These are phyloP conservation scores for Psilopogon haemacephalus DNA, from an alignment of 2,113 vertebrate genomes.

Conservation along the genomic window DNA sequence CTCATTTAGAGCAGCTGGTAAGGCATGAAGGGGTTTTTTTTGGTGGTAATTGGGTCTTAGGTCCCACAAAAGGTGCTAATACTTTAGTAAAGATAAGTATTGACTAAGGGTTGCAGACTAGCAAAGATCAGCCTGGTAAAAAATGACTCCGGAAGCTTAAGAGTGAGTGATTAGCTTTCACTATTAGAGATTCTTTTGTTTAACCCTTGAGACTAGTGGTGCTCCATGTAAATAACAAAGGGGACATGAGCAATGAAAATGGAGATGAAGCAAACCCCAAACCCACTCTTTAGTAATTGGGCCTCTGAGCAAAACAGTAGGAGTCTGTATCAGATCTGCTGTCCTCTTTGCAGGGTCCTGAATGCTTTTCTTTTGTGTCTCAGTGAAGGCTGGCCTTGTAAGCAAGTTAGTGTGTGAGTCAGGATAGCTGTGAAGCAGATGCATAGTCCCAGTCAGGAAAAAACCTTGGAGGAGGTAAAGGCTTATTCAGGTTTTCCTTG, in stretches of 20 bases:
- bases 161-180: slow-evolving; percentile 3
- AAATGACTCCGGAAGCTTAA: not conserved
- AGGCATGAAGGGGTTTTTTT: slow-evolving; percentile 21
- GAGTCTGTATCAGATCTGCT: not conserved
- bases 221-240: slow-evolving; percentile 10
- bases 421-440: not conserved
- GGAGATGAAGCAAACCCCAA: slow-evolving; percentile 25
- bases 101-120: not conserved
- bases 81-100: not conserved
- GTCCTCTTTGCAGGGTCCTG: not conserved
- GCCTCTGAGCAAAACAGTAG: not conserved
- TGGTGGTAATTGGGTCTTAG: slow-evolving; percentile 10
- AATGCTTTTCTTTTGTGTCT: not conserved
- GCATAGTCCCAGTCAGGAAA: not conserved
- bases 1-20: slow-evolving; percentile 46
- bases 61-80: slow-evolving; percentile 55
- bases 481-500: not conserved
- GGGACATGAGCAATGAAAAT: not conserved
- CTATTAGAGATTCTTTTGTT: not conserved
- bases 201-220: not conserved
- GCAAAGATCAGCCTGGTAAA: not conserved
- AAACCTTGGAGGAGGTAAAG: not conserved
- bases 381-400: not conserved
- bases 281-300: not conserved
- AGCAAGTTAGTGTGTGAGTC: not conserved